phyloP scores from a whole-genome alignment of 2,113 vertebrate species.

The Corythornis vintsioides region DNA sequence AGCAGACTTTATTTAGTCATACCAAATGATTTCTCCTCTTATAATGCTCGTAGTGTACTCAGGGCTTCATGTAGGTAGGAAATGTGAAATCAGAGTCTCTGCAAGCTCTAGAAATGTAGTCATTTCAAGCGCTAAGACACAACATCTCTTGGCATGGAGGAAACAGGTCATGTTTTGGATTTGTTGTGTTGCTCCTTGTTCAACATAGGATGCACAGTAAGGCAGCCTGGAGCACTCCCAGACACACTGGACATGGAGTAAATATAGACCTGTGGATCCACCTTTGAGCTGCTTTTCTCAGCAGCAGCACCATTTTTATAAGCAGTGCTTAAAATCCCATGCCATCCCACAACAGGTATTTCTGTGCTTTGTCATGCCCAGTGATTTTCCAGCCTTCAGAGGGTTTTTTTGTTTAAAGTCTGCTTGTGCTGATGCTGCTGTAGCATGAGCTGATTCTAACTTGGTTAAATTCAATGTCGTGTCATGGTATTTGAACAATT shows the following conservation, averaged over 20 bases:
- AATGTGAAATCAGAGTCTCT: background rate
- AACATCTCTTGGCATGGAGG: background rate
- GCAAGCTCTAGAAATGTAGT: background rate
- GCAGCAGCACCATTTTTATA: background rate
- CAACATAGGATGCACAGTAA: background rate
- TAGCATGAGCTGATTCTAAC: background rate
- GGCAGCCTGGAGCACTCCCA: background rate
- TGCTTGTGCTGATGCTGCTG: constrained; percentile 9
- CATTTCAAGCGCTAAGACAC: background rate
- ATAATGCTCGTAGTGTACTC: accelerated
- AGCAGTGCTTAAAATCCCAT: background rate
- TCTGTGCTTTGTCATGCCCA: background rate
- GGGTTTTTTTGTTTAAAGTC: background rate
- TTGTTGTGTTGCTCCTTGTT: background rate
- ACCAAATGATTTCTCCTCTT: background rate
- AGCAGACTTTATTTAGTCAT: constrained; percentile 32
- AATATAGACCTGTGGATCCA: accelerated
- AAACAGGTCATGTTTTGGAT: background rate
- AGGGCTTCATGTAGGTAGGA: background rate
- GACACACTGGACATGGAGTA: too few species aligned
- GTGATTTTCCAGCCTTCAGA: background rate
- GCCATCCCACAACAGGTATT: background rate
- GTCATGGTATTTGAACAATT: constrained; percentile 67
- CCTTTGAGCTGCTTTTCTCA: background rate
- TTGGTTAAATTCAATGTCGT: constrained; percentile 39